phyloP scores from a whole-genome alignment of 2,888 invertebrate species.

The Drosophila quasianomalipes region DNA sequence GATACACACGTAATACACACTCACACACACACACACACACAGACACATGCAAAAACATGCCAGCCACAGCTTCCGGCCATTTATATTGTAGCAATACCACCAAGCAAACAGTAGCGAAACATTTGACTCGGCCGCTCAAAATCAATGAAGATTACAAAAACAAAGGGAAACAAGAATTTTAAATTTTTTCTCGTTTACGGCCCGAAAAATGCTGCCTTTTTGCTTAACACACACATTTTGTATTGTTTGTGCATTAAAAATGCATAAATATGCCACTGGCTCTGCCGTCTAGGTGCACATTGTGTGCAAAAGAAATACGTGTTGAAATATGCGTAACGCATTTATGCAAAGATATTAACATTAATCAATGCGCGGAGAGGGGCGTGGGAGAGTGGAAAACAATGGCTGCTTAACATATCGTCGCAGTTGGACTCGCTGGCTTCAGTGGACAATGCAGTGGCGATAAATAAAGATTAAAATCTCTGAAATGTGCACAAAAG shows the following conservation, averaged over 20 bases:
- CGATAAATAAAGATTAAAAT: constrained; percentile 80
- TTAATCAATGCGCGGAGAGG: constrained; percentile 51
- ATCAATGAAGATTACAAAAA: constrained; percentile 27
- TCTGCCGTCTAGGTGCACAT: constrained; percentile 12
- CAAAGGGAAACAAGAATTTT: neutral
- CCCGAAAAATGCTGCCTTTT: constrained; percentile 20
- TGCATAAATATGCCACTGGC: constrained; percentile 52
- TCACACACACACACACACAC: neutral
- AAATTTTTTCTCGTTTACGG: constrained; percentile 1
- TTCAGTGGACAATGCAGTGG: constrained; percentile 16
- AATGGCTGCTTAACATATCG: constrained; percentile 54
- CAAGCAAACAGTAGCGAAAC: constrained; percentile 17
- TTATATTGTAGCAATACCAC: constrained; percentile 38
- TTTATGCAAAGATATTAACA: constrained; percentile 66
- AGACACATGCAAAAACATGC: constrained; percentile 11
- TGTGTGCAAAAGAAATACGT: constrained; percentile 14
- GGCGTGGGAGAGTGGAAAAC: neutral
- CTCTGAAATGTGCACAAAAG: constrained; percentile 77
- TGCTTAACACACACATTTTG: constrained; percentile 19
- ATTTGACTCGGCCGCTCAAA: constrained; percentile 10
- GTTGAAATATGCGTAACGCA: constrained; percentile 47
- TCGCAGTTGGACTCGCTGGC: neutral
- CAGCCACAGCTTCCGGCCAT: constrained; percentile 59
- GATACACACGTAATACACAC: constrained; percentile 14
- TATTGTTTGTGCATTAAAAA: constrained; percentile 44